Percentiles rank a stretch among this genome's conserved stretches.
Evolutionary conservation across 2,797 vertebrate genomes (phyloP).

Genomic region (Phylloscopus collybita): DNA sequence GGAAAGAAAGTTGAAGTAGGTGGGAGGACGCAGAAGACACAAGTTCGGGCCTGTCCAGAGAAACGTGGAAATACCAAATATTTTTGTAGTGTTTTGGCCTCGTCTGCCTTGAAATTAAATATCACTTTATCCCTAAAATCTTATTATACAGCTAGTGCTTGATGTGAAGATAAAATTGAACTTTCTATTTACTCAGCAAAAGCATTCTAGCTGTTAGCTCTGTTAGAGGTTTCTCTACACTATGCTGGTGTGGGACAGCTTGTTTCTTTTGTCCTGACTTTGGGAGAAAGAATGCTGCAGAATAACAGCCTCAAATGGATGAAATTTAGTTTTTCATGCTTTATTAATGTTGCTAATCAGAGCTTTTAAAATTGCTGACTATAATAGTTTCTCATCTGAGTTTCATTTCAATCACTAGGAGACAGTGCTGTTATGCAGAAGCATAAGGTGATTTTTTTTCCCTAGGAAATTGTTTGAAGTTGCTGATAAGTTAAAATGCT

Average conservation of each 20-base stretch:
- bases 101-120: not conserved
- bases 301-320: not conserved
- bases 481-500: not conserved
- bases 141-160: not conserved
- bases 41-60: not conserved
- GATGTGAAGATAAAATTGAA: not conserved
- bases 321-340: not conserved
- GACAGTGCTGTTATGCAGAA: not conserved
- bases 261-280: not conserved
- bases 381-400: not conserved
- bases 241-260: not conserved
- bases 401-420: not conserved
- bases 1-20: not conserved
- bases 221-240: not conserved
- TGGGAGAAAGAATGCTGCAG: not conserved
- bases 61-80: not conserved
- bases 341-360: conserved; percentile 6
- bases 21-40: not conserved
- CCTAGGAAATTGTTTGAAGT: not conserved
- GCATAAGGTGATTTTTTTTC: not conserved
- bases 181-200: not conserved
- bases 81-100: not conserved
- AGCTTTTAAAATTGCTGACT: not conserved
- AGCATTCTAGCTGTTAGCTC: not conserved
- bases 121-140: not conserved